Conservation (phyloP, 1,140 invertebrate genomes). For the Maconellicoccus hirsutus region DNA sequence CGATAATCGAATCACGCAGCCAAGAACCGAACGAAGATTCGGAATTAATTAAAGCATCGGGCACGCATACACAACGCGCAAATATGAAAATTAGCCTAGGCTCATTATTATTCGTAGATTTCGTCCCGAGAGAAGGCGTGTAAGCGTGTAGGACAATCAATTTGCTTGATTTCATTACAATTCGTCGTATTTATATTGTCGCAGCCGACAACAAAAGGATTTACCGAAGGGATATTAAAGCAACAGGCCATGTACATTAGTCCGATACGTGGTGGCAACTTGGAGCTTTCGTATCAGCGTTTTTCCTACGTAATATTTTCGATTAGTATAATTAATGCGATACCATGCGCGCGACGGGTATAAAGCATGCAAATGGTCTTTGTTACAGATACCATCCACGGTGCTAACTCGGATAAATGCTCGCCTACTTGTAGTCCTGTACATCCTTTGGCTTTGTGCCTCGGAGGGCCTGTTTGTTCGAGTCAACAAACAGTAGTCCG, state of each 20-base stretch:
- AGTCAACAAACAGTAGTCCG: slow-evolving; percentile 30
- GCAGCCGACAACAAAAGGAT: slow-evolving; percentile 3
- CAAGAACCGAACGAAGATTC: too few species aligned
- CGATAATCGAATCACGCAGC: too few species aligned
- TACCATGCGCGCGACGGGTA: neutral
- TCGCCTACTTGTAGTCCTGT: slow-evolving; percentile 10
- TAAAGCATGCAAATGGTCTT: neutral
- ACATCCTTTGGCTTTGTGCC: slow-evolving; percentile 23
- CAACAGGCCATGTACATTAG: neutral
- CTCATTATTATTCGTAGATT: neutral
- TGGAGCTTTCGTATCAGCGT: neutral
- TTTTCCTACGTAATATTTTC: neutral
- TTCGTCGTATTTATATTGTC: neutral
- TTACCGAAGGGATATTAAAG: neutral
- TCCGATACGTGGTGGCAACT: neutral
- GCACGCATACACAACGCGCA: neutral
- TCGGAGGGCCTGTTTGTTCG: slow-evolving; percentile 23
- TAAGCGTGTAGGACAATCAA: neutral
- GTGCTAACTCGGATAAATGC: slow-evolving; percentile 6
- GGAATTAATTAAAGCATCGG: too few species aligned
- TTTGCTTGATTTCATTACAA: slow-evolving; percentile 16
- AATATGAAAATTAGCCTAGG: neutral
- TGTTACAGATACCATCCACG: slow-evolving; percentile 10
- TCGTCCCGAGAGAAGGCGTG: neutral
- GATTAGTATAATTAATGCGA: slow-evolving; percentile 18